Base-by-base conservation (phyloP, 1,140 invertebrate species). In the Tetranychus cinnabarinus region DNA sequence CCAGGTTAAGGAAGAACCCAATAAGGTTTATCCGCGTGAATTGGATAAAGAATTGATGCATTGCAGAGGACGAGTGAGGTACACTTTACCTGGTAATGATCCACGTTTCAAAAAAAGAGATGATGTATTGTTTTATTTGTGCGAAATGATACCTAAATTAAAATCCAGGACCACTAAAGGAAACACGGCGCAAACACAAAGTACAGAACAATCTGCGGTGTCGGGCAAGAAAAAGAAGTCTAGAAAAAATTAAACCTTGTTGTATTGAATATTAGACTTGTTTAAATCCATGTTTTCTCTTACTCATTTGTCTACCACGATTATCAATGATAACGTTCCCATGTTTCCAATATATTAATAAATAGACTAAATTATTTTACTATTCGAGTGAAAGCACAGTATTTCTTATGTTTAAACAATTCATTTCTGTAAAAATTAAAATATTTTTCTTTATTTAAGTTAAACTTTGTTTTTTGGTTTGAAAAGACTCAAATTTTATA, bases 11-110 rank as follows among this genome's bases (percentile, higher is more conserved):
- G 81, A 91, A n/a, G 90, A 97, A 58, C 64, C 72, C 76, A 91
- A 92, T 69, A 97, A 97, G 75, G 75, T 88, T 6, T 92, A 97
- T 71, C 81, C 84, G n/a, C 77, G 87, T 48, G 93, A 97, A 72
- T 75, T 79, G 54, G 91, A 90, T 70, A 88, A 88, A 73, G 88
- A 96, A 60, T 72, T 74, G 74, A 71, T 82, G 8, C 71, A 82
- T 15, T 82, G 80, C 65, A 77, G 86, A 65, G 92, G 93, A 2
- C 77, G 93, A 56, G 83, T 98, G 7, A 65, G 58, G 42, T 59
- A 62, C 34, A 57, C 15, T 35, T 13, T 56, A 31, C 46, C 23
- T 31, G 34, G 56, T n/a, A 10, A 42, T 37, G 46, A 60, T 55
- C 58, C 34, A 6, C 52, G 55, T 39, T 64, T 60, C 56, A 45